These are phyloP conservation scores for Eidolon helvum DNA, from an alignment of 2,113 vertebrate genomes.

Conservation along the genomic window DNA sequence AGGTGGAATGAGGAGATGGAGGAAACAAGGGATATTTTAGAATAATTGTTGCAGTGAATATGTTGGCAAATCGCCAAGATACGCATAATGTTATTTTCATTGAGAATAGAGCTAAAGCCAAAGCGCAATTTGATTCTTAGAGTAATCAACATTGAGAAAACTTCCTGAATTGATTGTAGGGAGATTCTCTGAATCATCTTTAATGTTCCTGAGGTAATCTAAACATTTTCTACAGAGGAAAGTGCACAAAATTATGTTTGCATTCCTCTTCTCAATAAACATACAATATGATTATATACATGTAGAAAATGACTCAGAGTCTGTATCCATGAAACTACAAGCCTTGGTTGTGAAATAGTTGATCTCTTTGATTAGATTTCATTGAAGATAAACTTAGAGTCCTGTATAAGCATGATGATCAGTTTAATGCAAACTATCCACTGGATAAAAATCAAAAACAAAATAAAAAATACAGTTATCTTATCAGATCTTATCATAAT, in stretches of 20 bases:
- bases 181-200: constrained; percentile 63
- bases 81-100: neutral
- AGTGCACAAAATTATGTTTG: constrained; percentile 43
- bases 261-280: constrained; percentile 53
- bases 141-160: neutral
- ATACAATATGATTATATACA: constrained; percentile 44
- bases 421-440: neutral
- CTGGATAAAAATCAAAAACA: constrained; percentile 15
- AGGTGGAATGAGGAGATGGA: neutral
- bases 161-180: constrained; percentile 21
- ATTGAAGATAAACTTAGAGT: neutral
- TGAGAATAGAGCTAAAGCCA: neutral
- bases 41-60: neutral
- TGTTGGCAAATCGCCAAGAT: neutral
- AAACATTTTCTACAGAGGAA: constrained; percentile 36
- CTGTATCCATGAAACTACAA: neutral
- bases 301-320: constrained; percentile 51
- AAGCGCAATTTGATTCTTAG: neutral
- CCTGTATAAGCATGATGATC: neutral
- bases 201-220: constrained; percentile 16
- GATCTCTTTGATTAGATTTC: constrained; percentile 13
- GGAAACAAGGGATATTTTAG: neutral
- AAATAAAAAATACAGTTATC: neutral
- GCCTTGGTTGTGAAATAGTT: neutral
- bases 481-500: neutral